Conservation (phyloP, 2,113 vertebrate species). For the Telmatochromis bifrenatus region DNA sequence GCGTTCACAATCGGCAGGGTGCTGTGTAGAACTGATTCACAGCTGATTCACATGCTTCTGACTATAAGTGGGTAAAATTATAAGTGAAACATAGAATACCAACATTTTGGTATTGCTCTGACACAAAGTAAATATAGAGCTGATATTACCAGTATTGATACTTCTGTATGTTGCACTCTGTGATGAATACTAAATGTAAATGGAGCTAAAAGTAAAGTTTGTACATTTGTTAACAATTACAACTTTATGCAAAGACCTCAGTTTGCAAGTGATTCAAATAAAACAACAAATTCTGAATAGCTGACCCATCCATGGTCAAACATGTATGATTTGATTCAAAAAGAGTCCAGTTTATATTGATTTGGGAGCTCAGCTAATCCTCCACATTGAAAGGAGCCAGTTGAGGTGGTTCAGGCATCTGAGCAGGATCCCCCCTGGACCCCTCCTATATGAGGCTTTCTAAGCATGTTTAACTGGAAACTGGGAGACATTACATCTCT, state of each 20-base stretch:
- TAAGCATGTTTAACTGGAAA: not conserved
- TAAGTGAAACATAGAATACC: not conserved
- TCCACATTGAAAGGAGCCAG: not conserved
- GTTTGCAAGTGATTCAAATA: not conserved
- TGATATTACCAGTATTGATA: not conserved
- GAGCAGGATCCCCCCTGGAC: not conserved
- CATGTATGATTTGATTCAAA: not conserved
- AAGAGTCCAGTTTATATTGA: not conserved
- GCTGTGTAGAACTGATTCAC: not conserved
- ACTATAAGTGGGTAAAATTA: not conserved
- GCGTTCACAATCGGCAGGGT: not conserved
- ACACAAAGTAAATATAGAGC: not conserved
- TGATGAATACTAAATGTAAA: not conserved
- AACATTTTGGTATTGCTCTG: not conserved
- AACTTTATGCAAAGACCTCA: accelerated
- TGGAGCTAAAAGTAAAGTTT: not conserved
- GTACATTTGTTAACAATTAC: not conserved
- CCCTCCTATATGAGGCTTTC: not conserved
- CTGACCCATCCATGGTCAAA: not conserved
- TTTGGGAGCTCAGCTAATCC: not conserved
- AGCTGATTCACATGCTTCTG: accelerated
- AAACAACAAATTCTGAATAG: not conserved
- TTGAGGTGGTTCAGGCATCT: not conserved
- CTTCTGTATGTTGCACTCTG: not conserved
- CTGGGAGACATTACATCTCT: not conserved